phyloP scores from a whole-genome alignment of 2,113 vertebrate species.

The Lagopus muta region DNA sequence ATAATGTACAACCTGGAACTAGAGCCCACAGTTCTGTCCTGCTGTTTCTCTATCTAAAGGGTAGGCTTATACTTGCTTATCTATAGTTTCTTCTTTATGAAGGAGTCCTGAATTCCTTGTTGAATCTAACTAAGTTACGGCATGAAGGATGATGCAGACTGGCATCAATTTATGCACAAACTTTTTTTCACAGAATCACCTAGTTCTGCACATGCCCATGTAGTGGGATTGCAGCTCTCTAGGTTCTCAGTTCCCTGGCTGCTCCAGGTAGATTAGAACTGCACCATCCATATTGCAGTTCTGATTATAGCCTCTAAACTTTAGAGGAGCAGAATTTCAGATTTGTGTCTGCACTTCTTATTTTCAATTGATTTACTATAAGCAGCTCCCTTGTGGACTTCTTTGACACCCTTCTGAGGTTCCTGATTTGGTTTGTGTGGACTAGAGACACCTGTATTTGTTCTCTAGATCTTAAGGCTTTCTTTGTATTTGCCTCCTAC shows the following conservation, averaged over 20 bases:
- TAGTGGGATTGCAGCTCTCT: not conserved
- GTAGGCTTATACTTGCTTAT: not conserved
- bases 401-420: not conserved
- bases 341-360: not conserved
- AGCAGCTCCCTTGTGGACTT: not conserved
- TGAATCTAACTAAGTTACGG: not conserved
- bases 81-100: not conserved
- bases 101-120: not conserved
- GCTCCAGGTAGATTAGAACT: not conserved
- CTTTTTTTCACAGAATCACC: not conserved
- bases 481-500: not conserved
- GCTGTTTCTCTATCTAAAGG: not conserved
- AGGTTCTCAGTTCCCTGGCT: not conserved
- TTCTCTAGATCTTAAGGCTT: not conserved
- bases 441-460: not conserved
- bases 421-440: not conserved
- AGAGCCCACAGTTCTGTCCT: not conserved
- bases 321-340: not conserved
- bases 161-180: not conserved
- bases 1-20: not conserved
- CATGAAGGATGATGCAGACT: not conserved
- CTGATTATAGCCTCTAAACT: not conserved
- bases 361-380: not conserved
- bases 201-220: not conserved
- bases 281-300: not conserved